These are phyloP conservation scores for Sipha flava DNA, from an alignment of 1,140 invertebrate genomes.

Conservation along the genomic window DNA sequence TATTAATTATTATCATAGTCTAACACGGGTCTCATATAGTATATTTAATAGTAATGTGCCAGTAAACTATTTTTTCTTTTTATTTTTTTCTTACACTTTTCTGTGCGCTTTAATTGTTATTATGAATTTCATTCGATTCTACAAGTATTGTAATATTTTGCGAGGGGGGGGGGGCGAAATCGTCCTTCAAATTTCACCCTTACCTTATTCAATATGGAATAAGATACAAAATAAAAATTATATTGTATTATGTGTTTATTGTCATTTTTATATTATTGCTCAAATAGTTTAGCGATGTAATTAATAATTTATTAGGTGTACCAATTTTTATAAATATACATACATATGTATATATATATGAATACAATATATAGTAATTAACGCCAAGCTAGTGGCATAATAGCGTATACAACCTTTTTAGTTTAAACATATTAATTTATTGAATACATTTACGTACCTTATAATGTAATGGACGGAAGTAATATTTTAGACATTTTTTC, in stretches of 20 bases:
- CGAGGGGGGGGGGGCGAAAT: not conserved
- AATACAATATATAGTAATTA: not conserved
- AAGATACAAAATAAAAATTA: not conserved
- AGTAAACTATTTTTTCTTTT: no score
- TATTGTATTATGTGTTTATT: not conserved
- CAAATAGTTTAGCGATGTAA: conserved; percentile 18
- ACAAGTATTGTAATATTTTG: not conserved
- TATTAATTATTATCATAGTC: not conserved
- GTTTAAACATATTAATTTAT: no score
- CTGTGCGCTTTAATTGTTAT: not conserved
- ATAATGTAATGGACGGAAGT: conserved; percentile 14
- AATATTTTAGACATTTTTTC: not conserved
- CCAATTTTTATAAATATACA: not conserved
- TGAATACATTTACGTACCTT: no score
- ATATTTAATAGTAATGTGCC: not conserved
- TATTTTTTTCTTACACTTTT: not conserved
- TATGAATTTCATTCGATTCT: not conserved
- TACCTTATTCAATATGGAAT: no score
- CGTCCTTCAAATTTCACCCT: not conserved
- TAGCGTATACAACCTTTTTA: no score
- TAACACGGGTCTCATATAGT: not conserved
- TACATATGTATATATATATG: not conserved
- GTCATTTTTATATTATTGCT: not conserved
- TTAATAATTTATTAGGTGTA: not conserved
- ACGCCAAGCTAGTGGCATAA: no score